phyloP scores from a whole-genome alignment of 2,888 invertebrate species.

The Drosophila multiciliata region DNA sequence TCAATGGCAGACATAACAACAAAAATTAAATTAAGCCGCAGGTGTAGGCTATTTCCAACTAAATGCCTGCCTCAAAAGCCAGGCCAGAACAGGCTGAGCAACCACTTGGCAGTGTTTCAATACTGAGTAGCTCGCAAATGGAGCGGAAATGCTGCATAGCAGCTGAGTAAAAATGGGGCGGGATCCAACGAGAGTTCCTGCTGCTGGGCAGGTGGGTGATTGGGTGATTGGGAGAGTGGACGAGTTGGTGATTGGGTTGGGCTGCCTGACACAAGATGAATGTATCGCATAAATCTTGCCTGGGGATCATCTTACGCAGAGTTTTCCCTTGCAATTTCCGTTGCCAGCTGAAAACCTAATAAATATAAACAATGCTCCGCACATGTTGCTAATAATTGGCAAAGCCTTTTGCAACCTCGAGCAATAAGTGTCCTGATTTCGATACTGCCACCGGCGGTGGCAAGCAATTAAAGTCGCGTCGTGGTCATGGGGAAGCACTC shows the following conservation, averaged over 20 bases:
- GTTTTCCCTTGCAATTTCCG: conserved; percentile 68
- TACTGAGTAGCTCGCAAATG: conserved; percentile 62
- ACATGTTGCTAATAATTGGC: conserved; percentile 71
- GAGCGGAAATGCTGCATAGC: conserved; percentile 72
- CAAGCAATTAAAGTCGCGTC: conserved; percentile 37
- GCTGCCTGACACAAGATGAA: conserved; percentile 61
- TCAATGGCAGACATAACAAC: conserved; percentile 48
- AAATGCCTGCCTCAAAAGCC: conserved; percentile 69
- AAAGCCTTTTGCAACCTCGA: conserved; percentile 40
- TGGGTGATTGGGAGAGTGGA: conserved; percentile 13
- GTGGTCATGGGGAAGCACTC: conserved; percentile 2
- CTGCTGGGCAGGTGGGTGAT: conserved; percentile 7
- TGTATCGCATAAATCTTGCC: conserved; percentile 73
- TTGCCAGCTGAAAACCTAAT: conserved; percentile 59
- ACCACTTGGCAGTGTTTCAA: conserved; percentile 72
- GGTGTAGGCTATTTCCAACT: conserved; percentile 79
- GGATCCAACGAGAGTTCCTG: background rate
- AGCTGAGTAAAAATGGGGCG: conserved; percentile 1
- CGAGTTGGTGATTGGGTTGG: conserved; percentile 9
- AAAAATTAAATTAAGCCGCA: conserved; percentile 79
- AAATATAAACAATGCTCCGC: conserved; percentile 64
- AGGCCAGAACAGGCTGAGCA: conserved; percentile 8
- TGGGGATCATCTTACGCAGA: conserved; percentile 67
- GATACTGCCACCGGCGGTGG: conserved; percentile 11
- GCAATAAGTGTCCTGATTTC: conserved; percentile 43